Conservation (phyloP, 2,797 vertebrate genomes). For the Syngnathus acus region DNA sequence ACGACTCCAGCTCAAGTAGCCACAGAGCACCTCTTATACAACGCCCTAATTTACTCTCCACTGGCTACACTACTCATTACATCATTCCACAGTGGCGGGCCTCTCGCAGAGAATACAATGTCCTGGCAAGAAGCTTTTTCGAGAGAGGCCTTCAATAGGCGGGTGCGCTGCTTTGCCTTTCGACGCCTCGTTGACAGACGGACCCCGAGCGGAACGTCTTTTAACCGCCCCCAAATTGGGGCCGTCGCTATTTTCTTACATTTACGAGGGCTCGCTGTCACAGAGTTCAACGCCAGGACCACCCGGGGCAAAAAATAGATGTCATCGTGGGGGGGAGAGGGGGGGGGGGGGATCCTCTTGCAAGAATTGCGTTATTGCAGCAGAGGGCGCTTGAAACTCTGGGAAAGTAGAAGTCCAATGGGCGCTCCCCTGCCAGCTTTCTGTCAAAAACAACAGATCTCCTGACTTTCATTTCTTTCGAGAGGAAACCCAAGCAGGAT, state of each 20-base stretch:
- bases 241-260: slow-evolving; percentile 30
- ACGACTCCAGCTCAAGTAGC: slow-evolving; percentile 18
- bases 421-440: slow-evolving; percentile 45
- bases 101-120: slow-evolving; percentile 35
- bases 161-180: slow-evolving; percentile 34
- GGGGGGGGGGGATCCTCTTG: neutral
- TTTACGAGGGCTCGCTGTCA: slow-evolving; percentile 34
- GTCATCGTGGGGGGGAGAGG: neutral
- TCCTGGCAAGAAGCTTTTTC: slow-evolving; percentile 37
- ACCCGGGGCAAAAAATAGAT: slow-evolving; percentile 57
- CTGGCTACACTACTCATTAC: slow-evolving; percentile 21
- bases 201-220: slow-evolving; percentile 41
- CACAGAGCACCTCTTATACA: slow-evolving; percentile 36
- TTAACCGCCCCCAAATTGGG: slow-evolving; percentile 29
- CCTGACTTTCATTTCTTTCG: slow-evolving; percentile 55
- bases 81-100: slow-evolving; percentile 38
- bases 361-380: slow-evolving; percentile 22
- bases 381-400: slow-evolving; percentile 56
- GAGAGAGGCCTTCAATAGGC: slow-evolving; percentile 39
- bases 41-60: slow-evolving; percentile 20
- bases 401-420: slow-evolving; percentile 28
- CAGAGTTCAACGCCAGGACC: slow-evolving; percentile 58
- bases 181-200: slow-evolving; percentile 54
- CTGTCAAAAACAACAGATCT: slow-evolving; percentile 69
- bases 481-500: slow-evolving; percentile 60